Percentiles rank a stretch among this genome's conserved stretches.
Conservation (phyloP, 2,113 vertebrate species). For the Arothron firmamentum region DNA sequence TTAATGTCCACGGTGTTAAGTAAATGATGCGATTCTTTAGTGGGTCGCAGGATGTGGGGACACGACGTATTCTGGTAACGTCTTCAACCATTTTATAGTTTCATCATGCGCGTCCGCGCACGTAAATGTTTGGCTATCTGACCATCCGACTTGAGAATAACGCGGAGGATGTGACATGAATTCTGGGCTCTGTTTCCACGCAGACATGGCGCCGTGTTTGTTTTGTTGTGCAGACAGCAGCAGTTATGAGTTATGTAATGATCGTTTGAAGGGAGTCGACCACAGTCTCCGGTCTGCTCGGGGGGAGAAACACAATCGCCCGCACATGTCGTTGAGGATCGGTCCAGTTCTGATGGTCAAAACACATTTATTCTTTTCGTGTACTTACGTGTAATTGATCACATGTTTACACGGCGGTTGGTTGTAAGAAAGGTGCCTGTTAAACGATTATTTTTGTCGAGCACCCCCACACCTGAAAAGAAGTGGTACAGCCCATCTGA, state of each 20-base stretch:
- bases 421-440: rapidly evolving
- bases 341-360: background rate
- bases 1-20: too few relatives aligned
- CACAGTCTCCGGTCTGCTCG: background rate
- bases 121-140: too few relatives aligned
- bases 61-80: too few relatives aligned
- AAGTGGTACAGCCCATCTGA: conserved; percentile 62
- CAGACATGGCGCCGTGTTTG: conserved; percentile 47
- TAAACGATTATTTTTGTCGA: rapidly evolving
- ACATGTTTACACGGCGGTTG: rapidly evolving
- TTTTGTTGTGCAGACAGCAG: conserved; percentile 37
- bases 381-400: rapidly evolving
- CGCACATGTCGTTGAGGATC: too few relatives aligned
- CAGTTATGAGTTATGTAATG: conserved; percentile 63
- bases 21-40: too few relatives aligned
- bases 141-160: too few relatives aligned
- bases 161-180: too few relatives aligned
- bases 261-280: conserved; percentile 21
- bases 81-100: too few relatives aligned
- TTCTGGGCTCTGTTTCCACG: too few relatives aligned
- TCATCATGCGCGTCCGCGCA: too few relatives aligned
- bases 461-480: background rate
- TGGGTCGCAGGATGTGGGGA: too few relatives aligned
- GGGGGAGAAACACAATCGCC: background rate
- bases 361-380: background rate